Percentiles rank a stretch among this genome's conserved stretches.
These are phyloP conservation scores for Sylvia atricapilla DNA, from an alignment of 2,113 vertebrate genomes.

Conservation along the genomic window DNA sequence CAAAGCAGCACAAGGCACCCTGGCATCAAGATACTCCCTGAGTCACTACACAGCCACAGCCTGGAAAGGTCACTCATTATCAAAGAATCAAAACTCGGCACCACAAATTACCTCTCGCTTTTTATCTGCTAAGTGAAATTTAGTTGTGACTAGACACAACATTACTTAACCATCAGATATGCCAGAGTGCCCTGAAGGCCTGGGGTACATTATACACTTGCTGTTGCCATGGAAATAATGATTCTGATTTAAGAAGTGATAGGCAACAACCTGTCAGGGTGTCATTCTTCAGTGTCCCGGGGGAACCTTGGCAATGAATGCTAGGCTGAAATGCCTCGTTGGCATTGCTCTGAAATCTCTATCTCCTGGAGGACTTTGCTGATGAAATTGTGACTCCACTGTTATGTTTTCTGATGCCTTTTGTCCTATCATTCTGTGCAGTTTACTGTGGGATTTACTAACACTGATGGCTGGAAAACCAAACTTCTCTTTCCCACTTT, in stretches of 20 bases:
- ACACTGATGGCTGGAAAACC: neutral
- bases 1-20: neutral
- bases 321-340: neutral
- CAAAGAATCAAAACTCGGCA: neutral
- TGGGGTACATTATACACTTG: neutral
- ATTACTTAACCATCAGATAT: neutral
- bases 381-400: neutral
- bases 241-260: conserved; percentile 2
- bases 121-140: conserved; percentile 21
- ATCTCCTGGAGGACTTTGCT: neutral
- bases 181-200: neutral
- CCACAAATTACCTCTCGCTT: neutral
- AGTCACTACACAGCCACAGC: neutral
- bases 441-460: neutral
- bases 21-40: neutral
- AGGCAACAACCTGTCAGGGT: conserved; percentile 3
- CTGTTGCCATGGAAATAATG: conserved; percentile 39
- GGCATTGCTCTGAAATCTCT: neutral
- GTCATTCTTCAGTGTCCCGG: neutral
- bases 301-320: neutral
- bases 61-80: neutral
- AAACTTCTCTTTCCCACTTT: neutral
- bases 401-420: neutral
- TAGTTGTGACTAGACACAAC: neutral
- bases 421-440: neutral